A percentile compares a stretch with the other conserved stretches of the same genome.
phyloP scores from a whole-genome alignment of 1,140 invertebrate genomes.

The Microplitis mediator region DNA sequence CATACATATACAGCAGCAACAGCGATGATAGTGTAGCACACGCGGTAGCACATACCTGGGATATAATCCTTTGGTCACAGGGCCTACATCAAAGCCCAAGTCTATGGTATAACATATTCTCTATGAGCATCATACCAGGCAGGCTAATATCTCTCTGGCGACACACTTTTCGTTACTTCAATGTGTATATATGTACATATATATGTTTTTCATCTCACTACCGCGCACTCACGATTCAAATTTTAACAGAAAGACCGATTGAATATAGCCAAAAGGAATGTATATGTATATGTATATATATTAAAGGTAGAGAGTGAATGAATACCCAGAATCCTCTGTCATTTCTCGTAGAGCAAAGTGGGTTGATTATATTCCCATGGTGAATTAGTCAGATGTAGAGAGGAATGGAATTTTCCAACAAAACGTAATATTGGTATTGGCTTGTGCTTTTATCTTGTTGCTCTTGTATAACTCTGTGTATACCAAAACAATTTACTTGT shows the following conservation, averaged over 20 bases:
- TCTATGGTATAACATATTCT: constrained; percentile 48
- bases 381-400: constrained; percentile 8
- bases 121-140: constrained; percentile 46
- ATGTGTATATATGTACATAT: neutral
- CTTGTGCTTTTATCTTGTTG: neutral
- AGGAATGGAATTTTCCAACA: constrained; percentile 12
- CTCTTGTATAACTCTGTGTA: no score
- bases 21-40: neutral
- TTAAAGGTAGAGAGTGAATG: neutral
- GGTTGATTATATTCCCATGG: constrained; percentile 19
- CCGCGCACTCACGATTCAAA: neutral
- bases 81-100: constrained; percentile 51
- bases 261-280: neutral
- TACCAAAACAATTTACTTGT: neutral
- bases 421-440: constrained; percentile 7
- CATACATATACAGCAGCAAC: neutral
- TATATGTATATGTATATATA: neutral
- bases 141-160: neutral
- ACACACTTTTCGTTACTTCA: neutral
- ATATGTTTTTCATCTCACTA: no score
- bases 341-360: constrained; percentile 9
- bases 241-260: neutral
- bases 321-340: constrained; percentile 4
- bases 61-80: constrained; percentile 41
- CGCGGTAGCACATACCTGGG: constrained; percentile 10